Evolutionary conservation across 2,797 vertebrate genomes (phyloP).

Genomic region (Poecilia wingei): DNA sequence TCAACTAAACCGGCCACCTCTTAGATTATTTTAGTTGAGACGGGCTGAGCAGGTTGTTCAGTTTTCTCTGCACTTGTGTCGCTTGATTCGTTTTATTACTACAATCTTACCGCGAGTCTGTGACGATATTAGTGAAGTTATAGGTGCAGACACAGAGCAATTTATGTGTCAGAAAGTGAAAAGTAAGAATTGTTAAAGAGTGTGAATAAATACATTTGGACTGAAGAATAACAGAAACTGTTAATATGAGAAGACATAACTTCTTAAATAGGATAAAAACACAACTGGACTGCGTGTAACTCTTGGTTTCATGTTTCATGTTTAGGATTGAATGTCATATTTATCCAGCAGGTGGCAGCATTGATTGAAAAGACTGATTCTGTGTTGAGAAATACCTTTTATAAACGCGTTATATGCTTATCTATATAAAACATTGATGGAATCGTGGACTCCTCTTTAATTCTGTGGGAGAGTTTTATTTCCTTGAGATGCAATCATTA

Average conservation of each 20-base stretch:
- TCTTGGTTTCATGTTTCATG: neutral
- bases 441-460: conserved; percentile 24
- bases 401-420: conserved; percentile 77
- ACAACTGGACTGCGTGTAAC: neutral
- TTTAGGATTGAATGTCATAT: neutral
- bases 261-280: neutral
- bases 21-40: neutral
- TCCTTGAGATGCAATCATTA: conserved; percentile 2
- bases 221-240: neutral
- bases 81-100: neutral
- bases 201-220: neutral
- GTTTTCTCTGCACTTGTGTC: neutral
- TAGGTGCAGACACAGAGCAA: neutral
- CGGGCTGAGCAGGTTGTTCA: neutral
- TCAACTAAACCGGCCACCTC: neutral
- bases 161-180: neutral
- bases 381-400: conserved; percentile 70
- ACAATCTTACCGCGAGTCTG: neutral
- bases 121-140: neutral
- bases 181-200: neutral
- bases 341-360: conserved; percentile 66
- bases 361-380: conserved; percentile 18
- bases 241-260: neutral
- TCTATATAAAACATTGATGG: neutral
- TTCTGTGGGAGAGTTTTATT: neutral